These are phyloP conservation scores for Galeruca laticollis DNA, from an alignment of 2,888 invertebrate species.

Conservation along the genomic window DNA sequence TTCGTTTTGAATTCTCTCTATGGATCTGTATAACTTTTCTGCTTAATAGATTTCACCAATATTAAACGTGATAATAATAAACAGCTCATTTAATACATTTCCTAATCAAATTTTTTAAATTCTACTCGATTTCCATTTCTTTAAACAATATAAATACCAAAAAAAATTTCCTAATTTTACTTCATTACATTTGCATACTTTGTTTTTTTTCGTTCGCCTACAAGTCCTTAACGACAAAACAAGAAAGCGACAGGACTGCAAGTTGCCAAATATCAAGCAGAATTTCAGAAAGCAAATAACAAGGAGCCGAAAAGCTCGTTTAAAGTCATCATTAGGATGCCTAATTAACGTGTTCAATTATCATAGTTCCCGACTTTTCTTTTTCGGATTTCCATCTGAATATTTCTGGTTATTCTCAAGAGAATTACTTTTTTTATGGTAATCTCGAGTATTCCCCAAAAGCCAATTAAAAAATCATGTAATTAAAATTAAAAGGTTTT, in stretches of 20 bases:
- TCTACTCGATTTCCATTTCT: neutral
- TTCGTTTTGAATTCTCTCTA: too few relatives aligned
- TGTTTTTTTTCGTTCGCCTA: constrained; percentile 22
- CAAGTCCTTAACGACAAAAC: constrained; percentile 34
- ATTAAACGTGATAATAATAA: too few relatives aligned
- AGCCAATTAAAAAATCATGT: constrained; percentile 32
- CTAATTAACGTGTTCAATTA: constrained; percentile 60
- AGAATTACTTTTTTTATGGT: constrained; percentile 36
- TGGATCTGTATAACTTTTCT: too few relatives aligned
- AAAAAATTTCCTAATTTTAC: constrained; percentile 32
- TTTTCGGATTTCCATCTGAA: constrained; percentile 21
- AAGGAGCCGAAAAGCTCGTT: constrained; percentile 46
- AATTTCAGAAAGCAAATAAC: constrained; percentile 54
- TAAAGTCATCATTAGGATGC: constrained; percentile 54
- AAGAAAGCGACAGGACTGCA: constrained; percentile 39
- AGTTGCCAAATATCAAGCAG: constrained; percentile 47
- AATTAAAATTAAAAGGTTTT: constrained; percentile 26
- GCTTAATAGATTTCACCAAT: too few relatives aligned
- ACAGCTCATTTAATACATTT: too few relatives aligned
- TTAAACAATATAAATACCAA: constrained; percentile 28
- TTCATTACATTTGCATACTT: constrained; percentile 40
- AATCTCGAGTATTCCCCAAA: constrained; percentile 20
- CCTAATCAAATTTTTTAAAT: neutral
- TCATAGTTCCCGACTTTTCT: constrained; percentile 45
- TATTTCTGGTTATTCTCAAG: constrained; percentile 35